Conservation (phyloP, 2,113 vertebrate genomes). For the Carlito syrichta region DNA sequence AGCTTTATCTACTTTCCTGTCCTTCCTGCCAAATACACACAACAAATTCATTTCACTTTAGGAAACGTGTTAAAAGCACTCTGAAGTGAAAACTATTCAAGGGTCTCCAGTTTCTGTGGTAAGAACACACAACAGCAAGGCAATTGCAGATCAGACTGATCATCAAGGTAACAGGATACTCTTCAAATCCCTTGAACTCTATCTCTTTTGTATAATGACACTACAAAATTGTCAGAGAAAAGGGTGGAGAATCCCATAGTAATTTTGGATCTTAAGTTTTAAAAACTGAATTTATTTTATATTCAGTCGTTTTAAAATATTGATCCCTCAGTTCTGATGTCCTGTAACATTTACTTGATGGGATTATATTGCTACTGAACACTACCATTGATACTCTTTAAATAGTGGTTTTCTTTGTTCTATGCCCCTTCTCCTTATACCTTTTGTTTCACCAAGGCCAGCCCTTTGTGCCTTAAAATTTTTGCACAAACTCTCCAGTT, state of each 20-base stretch:
- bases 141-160: conserved; percentile 42
- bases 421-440: neutral
- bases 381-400: neutral
- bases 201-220: conserved; percentile 35
- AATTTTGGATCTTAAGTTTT: neutral
- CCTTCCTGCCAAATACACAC: conserved; percentile 67
- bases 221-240: neutral
- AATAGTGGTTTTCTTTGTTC: neutral
- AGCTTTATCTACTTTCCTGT: conserved; percentile 70
- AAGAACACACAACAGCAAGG: conserved; percentile 49
- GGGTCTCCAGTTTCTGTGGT: conserved; percentile 55
- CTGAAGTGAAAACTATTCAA: conserved; percentile 70
- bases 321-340: neutral
- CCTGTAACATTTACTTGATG: neutral
- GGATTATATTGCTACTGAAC: neutral
- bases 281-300: conserved; percentile 22
- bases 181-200: conserved; percentile 41
- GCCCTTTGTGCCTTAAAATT: conserved; percentile 34
- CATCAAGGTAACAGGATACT: conserved; percentile 45
- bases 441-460: neutral
- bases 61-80: conserved; percentile 68
- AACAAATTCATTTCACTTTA: conserved; percentile 60
- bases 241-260: neutral
- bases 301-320: conserved; percentile 14
- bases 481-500: conserved; percentile 14